These are phyloP conservation scores for Bufo gargarizans DNA, from an alignment of 2,113 vertebrate species.

Conservation along the genomic window DNA sequence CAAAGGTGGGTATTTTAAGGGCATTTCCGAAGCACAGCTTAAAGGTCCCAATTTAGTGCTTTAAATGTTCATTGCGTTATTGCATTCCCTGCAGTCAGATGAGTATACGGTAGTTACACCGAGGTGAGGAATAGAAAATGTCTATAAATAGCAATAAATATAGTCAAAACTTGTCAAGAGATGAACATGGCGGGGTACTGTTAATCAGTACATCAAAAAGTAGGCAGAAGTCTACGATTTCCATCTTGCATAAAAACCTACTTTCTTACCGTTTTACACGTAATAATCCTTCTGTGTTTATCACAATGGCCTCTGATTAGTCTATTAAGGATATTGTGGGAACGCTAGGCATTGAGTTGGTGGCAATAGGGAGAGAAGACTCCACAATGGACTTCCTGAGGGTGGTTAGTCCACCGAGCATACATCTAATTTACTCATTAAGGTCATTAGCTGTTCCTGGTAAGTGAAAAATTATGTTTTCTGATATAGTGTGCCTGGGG, in stretches of 20 bases:
- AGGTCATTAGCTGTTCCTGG: slow-evolving; percentile 7
- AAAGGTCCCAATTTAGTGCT: too few species aligned
- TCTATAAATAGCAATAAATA: not conserved
- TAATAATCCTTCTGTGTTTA: not conserved
- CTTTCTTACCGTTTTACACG: not conserved
- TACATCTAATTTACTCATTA: slow-evolving; percentile 14
- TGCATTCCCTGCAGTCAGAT: not conserved
- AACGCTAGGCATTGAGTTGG: not conserved
- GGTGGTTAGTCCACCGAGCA: slow-evolving; percentile 22
- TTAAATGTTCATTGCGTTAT: not conserved
- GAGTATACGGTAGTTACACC: not conserved
- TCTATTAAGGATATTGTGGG: slow-evolving; percentile 27
- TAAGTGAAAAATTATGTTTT: slow-evolving; percentile 20
- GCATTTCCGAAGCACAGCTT: too few species aligned
- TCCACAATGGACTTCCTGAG: slow-evolving; percentile 20
- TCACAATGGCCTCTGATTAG: slow-evolving; percentile 16
- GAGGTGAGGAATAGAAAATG: not conserved
- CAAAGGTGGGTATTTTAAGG: too few species aligned
- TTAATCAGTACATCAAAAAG: too few species aligned
- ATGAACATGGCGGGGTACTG: not conserved
- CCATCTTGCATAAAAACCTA: not conserved
- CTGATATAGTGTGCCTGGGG: not conserved
- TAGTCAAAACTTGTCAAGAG: not conserved
- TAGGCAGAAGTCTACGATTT: not conserved
- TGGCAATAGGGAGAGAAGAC: slow-evolving; percentile 19